Conservation (phyloP, 92 coral and sea anemone species). For the Ricordea florida region DNA sequence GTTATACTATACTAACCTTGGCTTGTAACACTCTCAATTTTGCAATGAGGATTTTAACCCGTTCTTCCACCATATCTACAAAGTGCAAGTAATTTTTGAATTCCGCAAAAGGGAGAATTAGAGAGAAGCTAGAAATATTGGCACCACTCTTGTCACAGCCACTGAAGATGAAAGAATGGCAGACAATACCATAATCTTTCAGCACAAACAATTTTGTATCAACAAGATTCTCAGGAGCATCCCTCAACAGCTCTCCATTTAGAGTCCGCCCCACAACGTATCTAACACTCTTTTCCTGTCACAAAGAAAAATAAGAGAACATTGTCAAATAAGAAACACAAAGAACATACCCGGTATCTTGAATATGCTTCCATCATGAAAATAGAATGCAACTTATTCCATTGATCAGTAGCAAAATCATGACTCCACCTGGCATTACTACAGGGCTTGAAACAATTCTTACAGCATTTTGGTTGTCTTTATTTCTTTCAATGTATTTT, state of each 20-base stretch:
- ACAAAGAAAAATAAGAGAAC: background rate
- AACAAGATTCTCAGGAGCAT: conserved; percentile 87
- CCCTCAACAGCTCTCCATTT: conserved; percentile 94
- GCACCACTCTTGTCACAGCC: conserved; percentile 79
- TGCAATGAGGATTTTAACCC: conserved; percentile 85
- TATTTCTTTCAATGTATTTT: no score
- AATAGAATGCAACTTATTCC: no score
- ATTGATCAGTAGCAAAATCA: no score
- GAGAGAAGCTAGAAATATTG: conserved; percentile 79
- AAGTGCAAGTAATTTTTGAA: conserved; percentile 73
- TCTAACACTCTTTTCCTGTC: conserved; percentile 78
- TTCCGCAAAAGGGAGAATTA: conserved; percentile 75
- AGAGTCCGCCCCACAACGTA: conserved; percentile 93
- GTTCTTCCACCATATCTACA: conserved; percentile 88
- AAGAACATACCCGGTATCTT: no score
- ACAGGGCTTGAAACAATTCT: no score
- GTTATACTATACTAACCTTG: conserved; percentile 54
- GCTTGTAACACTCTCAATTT: conserved; percentile 89
- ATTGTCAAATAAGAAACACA: background rate
- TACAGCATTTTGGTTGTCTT: no score
- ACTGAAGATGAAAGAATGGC: conserved; percentile 87
- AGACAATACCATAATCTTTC: conserved; percentile 80
- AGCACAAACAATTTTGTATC: conserved; percentile 92
- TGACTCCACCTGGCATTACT: no score
- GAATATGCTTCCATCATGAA: no score